Base-by-base conservation (phyloP, 2,888 invertebrate genomes). In the Pachycephus smyrnensis region DNA sequence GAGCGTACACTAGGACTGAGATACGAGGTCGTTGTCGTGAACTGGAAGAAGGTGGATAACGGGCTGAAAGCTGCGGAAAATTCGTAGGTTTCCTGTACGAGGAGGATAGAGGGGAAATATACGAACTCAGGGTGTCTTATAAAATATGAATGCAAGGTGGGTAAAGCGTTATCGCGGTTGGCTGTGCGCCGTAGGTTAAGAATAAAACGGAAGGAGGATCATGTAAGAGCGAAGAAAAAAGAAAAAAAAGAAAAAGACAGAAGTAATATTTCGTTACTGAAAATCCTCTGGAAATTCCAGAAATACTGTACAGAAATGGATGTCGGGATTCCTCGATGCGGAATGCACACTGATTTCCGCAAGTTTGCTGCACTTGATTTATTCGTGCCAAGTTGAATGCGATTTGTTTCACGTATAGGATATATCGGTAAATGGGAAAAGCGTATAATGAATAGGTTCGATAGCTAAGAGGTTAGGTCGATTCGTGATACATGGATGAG, bases 121-220 rank as follows among this genome's bases (percentile, higher is more conserved):
- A 79, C 77, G 83, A 74, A 37, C 73, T 69, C 69, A 77, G 73
- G 81, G 75, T 75, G 76, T 73, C 78, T 81, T 83, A 81, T 84
- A 81, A 84, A 84, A 81, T 82, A 84, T 84, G 83, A 77, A 83
- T 83, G 79, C 71, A 11, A 71, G 6, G 4, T 71, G 33, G 31
- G 31, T 1, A 9, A 31, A 15, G 69, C 69, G 69, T 69, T 12
- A 32, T 71, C 71, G 71, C 30, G 71, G 55, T 55, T 55, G 23
- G 23, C 23, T 55, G 23, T 23, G 55, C 55, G 23, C 23, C 23
- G 23, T 9, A 55, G 23, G 55, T 23, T 23, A 6, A 55, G 55
- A 55, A 9, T 55, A 55, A 55, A 55, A 55, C 23, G 55, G 23
- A 23, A 40, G 40, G 9, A 40, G 40, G 4, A 40, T 15, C 40